A percentile compares a stretch with the other conserved stretches of the same genome.
Conservation (phyloP, 2,888 invertebrate species). For the Nymphalis urticae region DNA sequence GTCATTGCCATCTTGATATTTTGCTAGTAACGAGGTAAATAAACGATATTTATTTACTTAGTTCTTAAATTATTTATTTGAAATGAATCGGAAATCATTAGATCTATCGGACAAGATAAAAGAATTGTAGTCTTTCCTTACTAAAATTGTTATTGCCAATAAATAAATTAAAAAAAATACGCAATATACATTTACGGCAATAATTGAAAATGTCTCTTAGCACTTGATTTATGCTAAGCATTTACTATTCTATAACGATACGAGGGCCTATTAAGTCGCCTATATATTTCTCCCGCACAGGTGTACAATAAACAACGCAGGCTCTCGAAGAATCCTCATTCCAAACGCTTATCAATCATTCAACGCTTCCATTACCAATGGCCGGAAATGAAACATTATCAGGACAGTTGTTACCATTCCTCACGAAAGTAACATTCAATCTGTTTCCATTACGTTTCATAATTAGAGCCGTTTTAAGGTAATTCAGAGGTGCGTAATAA, state of each 20-base stretch:
- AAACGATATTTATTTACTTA: too few relatives aligned
- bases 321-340: conserved; percentile 31
- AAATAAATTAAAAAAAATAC: not conserved
- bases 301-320: conserved; percentile 22
- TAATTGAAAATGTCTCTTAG: conserved; percentile 25
- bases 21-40: conserved; percentile 30
- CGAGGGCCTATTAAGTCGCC: conserved; percentile 15
- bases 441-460: conserved; percentile 37
- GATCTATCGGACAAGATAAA: too few relatives aligned
- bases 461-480: conserved; percentile 38
- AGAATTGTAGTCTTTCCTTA: too few relatives aligned
- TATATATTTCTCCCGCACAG: conserved; percentile 18
- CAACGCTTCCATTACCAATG: conserved; percentile 35
- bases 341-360: conserved; percentile 32
- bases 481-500: conserved; percentile 40
- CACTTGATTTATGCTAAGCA: conserved; percentile 21
- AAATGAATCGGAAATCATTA: too few relatives aligned
- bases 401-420: conserved; percentile 25
- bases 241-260: conserved; percentile 29
- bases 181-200: conserved; percentile 11
- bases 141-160: not conserved
- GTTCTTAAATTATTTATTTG: too few relatives aligned
- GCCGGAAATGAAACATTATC: conserved; percentile 37
- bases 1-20: conserved; percentile 32
- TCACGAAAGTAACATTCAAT: conserved; percentile 35